phyloP scores from a whole-genome alignment of 2,888 invertebrate species.

The Stenotaenia linearis region DNA sequence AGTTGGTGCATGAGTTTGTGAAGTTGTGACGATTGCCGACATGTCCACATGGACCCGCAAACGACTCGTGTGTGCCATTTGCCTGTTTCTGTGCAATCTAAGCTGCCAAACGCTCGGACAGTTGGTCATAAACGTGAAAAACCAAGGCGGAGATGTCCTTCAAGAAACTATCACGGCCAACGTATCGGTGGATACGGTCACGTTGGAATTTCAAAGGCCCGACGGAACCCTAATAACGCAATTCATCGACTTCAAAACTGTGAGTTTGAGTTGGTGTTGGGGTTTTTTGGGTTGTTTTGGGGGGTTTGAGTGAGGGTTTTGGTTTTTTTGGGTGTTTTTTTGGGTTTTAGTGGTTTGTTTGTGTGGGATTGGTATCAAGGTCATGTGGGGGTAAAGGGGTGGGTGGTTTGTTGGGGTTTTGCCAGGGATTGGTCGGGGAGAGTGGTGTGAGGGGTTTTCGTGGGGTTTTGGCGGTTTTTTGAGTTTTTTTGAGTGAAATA shows the following conservation, averaged over 20 bases:
- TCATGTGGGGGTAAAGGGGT: no score
- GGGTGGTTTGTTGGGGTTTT: no score
- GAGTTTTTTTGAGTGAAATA: no score
- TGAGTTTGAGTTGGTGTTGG: no score
- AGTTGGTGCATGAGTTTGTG: slow-evolving; percentile 5
- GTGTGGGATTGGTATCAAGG: no score
- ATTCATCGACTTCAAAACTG: slow-evolving; percentile 89
- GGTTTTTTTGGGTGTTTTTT: no score
- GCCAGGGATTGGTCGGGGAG: no score
- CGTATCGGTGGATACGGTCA: slow-evolving; percentile 81
- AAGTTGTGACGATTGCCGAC: slow-evolving; percentile 1
- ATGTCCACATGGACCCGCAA: background rate
- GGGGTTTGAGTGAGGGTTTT: no score
- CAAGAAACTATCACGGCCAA: slow-evolving; percentile 88
- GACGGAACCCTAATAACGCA: slow-evolving; percentile 89
- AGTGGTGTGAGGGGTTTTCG: no score
- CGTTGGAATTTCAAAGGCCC: slow-evolving; percentile 78
- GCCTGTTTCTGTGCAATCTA: background rate
- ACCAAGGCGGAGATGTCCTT: slow-evolving; percentile 85
- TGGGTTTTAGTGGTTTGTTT: no score
- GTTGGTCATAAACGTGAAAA: slow-evolving; percentile 35
- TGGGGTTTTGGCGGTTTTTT: no score
- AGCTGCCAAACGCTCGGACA: background rate
- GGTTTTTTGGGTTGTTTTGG: no score
- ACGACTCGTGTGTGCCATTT: background rate